phyloP scores from a whole-genome alignment of 2,888 invertebrate genomes.

The Brachynemurus nebulosus region DNA sequence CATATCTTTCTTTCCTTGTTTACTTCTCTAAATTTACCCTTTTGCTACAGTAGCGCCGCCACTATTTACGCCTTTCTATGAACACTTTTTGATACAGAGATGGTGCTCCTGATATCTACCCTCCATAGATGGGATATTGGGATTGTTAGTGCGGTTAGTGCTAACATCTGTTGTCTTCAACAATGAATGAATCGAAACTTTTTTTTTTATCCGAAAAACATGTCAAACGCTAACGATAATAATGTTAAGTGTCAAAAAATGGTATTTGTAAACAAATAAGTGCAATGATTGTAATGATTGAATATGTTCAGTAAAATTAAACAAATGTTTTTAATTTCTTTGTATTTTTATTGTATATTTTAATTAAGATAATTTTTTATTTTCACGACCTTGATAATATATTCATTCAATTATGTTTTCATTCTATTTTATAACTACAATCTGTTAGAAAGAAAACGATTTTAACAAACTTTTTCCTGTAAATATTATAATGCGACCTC shows the following conservation, averaged over 20 bases:
- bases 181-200: neutral
- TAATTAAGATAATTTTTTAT: neutral
- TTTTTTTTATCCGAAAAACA: neutral
- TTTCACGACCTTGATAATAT: neutral
- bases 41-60: no score
- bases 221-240: slow-evolving; percentile 1
- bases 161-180: no score
- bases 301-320: neutral
- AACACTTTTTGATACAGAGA: no score
- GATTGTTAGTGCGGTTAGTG: no score
- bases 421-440: neutral
- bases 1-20: no score
- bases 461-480: no score
- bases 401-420: neutral
- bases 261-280: neutral
- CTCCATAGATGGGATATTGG: no score
- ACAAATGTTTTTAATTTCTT: no score
- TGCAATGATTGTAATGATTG: neutral
- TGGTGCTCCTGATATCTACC: no score
- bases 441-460: no score
- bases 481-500: slow-evolving; percentile 8
- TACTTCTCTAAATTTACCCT: no score
- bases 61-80: no score
- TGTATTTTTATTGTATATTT: neutral
- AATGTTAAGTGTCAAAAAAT: neutral